These are phyloP conservation scores for Sorex araneus DNA, from an alignment of 2,113 vertebrate species.

Conservation along the genomic window DNA sequence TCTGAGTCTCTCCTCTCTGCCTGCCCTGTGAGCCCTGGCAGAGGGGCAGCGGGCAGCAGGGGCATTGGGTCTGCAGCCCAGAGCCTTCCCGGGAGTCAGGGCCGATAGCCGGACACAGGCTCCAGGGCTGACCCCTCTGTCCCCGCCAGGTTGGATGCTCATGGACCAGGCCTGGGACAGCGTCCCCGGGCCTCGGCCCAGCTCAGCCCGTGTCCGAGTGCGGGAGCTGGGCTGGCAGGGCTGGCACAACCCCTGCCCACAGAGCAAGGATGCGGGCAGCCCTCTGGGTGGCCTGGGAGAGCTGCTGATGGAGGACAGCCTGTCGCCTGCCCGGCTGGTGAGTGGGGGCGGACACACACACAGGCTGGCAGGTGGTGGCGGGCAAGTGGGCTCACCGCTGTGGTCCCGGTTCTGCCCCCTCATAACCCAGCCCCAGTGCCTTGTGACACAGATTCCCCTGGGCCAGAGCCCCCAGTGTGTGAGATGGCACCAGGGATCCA, in stretches of 20 bases:
- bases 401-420: too few species aligned
- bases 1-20: not conserved
- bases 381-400: not conserved
- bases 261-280: constrained; percentile 75
- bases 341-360: constrained; percentile 62
- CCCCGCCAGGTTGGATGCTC: constrained; percentile 63
- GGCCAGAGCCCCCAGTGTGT: too few species aligned
- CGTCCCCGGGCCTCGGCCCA: constrained; percentile 72
- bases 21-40: not conserved
- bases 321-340: constrained; percentile 93
- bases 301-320: constrained; percentile 87
- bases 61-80: too few species aligned
- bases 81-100: too few species aligned
- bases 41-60: too few species aligned
- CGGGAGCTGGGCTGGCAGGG: constrained; percentile 90
- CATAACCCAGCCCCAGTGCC: too few species aligned
- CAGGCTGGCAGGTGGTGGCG: not conserved
- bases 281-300: constrained; percentile 57
- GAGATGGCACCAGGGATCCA: too few species aligned
- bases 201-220: constrained; percentile 87
- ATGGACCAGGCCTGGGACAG: constrained; percentile 84
- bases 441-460: too few species aligned
- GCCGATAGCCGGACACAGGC: too few species aligned
- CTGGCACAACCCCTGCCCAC: constrained; percentile 89
- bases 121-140: not conserved